These are phyloP conservation scores for Xestia xanthographa DNA, from an alignment of 2,888 invertebrate species.

Conservation along the genomic window DNA sequence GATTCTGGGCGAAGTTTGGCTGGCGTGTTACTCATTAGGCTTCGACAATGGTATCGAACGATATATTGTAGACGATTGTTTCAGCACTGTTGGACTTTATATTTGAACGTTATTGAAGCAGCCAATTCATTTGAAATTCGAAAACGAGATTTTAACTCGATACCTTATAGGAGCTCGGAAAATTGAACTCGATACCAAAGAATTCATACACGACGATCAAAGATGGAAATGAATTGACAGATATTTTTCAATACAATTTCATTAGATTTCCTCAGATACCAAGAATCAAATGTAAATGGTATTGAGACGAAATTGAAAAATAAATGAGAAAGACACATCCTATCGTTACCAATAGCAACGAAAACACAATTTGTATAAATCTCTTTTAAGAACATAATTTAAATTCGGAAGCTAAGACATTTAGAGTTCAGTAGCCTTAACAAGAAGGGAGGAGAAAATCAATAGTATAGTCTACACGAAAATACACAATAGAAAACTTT, in stretches of 20 bases:
- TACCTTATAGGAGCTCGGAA: conserved; percentile 9
- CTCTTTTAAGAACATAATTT: conserved; percentile 19
- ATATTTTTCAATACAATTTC: conserved; percentile 17
- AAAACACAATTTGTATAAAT: conserved; percentile 26
- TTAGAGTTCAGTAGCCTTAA: conserved; percentile 61
- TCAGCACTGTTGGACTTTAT: neutral
- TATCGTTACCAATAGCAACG: neutral
- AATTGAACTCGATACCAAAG: neutral
- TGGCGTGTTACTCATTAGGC: conserved; percentile 37
- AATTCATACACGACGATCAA: conserved; percentile 12
- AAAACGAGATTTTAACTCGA: conserved; percentile 17
- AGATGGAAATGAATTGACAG: neutral
- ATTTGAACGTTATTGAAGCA: conserved; percentile 27
- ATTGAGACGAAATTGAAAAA: conserved; percentile 9
- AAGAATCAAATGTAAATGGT: conserved; percentile 12
- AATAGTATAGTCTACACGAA: conserved; percentile 61
- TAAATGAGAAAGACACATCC: neutral
- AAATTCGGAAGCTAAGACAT: conserved; percentile 34
- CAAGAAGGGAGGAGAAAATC: conserved; percentile 57
- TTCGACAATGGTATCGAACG: conserved; percentile 35
- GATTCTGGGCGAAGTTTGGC: conserved; percentile 43
- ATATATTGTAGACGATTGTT: conserved; percentile 28
- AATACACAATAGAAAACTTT: conserved; percentile 67
- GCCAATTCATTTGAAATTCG: conserved; percentile 28
- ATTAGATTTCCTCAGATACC: neutral